These are phyloP conservation scores for Hippocampus comes DNA, from an alignment of 2,113 vertebrate genomes.

Conservation along the genomic window DNA sequence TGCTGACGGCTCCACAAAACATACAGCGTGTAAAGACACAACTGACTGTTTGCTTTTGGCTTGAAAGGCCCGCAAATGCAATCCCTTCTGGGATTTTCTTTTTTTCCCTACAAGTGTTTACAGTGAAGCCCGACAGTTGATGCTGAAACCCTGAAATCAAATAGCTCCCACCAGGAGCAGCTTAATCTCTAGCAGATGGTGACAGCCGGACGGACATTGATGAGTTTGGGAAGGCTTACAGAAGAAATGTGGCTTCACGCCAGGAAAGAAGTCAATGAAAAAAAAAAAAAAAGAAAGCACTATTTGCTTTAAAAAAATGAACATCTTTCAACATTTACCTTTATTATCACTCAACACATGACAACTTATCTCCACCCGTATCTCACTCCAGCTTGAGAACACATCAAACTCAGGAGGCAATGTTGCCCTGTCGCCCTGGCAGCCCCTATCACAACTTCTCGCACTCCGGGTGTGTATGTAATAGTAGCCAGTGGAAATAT, in stretches of 20 bases:
- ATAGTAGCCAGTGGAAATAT: conserved; percentile 38
- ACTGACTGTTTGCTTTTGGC: conserved; percentile 56
- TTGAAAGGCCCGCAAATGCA: conserved; percentile 40
- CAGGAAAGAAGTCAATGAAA: conserved; percentile 49
- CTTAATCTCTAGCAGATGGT: conserved; percentile 73
- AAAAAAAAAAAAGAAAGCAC: conserved; percentile 60
- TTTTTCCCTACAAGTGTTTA: conserved; percentile 68
- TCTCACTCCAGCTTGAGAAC: conserved; percentile 1
- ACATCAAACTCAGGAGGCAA: conserved; percentile 40
- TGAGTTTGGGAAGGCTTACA: conserved; percentile 58
- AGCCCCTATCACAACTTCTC: not conserved
- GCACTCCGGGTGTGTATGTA: not conserved
- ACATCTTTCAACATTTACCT: conserved; percentile 44
- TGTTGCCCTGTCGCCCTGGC: conserved; percentile 28
- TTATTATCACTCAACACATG: conserved; percentile 27
- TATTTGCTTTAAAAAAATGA: conserved; percentile 40
- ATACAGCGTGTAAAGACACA: conserved; percentile 20
- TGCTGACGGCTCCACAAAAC: conserved; percentile 58
- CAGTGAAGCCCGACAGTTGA: conserved; percentile 66
- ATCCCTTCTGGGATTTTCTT: conserved; percentile 56
- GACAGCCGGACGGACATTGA: conserved; percentile 51
- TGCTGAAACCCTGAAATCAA: conserved; percentile 60
- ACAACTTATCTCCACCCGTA: conserved; percentile 12
- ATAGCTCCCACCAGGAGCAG: conserved; percentile 56
- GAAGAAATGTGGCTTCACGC: conserved; percentile 48